These are phyloP conservation scores for Myodes glareolus DNA, from an alignment of 2,113 vertebrate genomes.

Conservation along the genomic window DNA sequence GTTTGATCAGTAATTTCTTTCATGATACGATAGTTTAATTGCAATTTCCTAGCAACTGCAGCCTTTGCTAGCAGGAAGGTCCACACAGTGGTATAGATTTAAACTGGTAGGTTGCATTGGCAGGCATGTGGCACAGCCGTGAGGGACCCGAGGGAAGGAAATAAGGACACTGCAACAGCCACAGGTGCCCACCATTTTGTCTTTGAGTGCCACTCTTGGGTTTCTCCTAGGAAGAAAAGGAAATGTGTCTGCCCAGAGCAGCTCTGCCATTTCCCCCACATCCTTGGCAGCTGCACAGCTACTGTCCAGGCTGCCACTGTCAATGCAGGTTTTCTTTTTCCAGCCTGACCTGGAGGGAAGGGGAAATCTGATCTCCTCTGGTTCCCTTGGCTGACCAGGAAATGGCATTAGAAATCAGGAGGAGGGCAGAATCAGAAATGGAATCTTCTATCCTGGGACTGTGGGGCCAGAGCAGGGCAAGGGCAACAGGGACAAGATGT, in stretches of 20 bases:
- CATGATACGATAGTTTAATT: neutral
- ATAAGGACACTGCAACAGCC: neutral
- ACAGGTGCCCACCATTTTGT: neutral
- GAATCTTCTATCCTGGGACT: neutral
- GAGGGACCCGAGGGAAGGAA: too few relatives aligned
- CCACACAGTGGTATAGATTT: neutral
- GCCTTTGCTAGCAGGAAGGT: neutral
- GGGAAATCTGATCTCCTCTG: neutral
- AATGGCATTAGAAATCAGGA: neutral
- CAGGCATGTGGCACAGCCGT: too few relatives aligned
- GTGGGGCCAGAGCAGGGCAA: neutral
- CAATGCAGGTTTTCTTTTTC: neutral
- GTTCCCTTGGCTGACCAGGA: neutral
- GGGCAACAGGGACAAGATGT: neutral
- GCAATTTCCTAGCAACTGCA: neutral
- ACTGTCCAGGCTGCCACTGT: neutral
- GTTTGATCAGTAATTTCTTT: neutral
- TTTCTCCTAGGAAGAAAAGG: neutral
- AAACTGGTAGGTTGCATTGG: neutral
- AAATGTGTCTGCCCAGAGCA: neutral
- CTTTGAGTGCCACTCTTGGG: neutral
- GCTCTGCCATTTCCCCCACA: neutral
- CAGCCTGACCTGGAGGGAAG: neutral
- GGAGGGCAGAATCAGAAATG: fast-evolving
- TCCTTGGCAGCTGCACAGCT: neutral